These are phyloP conservation scores for Poicephalus gulielmi DNA, from an alignment of 2,113 vertebrate genomes.

Conservation along the genomic window DNA sequence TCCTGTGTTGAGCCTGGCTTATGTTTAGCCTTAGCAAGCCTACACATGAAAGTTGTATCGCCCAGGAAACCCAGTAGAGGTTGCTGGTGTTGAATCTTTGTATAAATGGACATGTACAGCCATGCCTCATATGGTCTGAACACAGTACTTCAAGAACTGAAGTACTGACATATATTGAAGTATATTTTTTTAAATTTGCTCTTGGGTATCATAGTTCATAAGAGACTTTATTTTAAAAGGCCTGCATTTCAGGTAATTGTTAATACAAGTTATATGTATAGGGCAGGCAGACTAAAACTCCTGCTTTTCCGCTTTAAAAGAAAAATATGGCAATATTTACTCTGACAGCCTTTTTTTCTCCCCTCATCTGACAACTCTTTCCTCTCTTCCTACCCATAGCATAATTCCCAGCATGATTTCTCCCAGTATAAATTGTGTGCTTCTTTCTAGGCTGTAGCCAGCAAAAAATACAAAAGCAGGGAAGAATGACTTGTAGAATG, in stretches of 20 bases:
- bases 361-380: not conserved
- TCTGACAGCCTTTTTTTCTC: not conserved
- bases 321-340: not conserved
- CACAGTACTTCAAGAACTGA: not conserved
- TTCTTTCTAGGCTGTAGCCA: not conserved
- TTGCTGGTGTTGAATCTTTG: not conserved
- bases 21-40: not conserved
- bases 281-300: not conserved
- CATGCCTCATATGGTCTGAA: not conserved
- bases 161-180: not conserved
- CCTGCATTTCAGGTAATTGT: not conserved
- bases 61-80: not conserved
- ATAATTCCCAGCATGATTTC: not conserved
- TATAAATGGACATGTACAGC: not conserved
- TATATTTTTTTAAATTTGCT: not conserved
- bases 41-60: rapidly evolving
- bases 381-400: not conserved
- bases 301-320: not conserved
- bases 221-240: not conserved
- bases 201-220: not conserved
- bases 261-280: not conserved
- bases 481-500: not conserved
- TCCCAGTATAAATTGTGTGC: not conserved
- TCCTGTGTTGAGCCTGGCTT: not conserved
- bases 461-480: not conserved